Conservation (phyloP, 2,797 vertebrate species). For the Prunella strophiata region DNA sequence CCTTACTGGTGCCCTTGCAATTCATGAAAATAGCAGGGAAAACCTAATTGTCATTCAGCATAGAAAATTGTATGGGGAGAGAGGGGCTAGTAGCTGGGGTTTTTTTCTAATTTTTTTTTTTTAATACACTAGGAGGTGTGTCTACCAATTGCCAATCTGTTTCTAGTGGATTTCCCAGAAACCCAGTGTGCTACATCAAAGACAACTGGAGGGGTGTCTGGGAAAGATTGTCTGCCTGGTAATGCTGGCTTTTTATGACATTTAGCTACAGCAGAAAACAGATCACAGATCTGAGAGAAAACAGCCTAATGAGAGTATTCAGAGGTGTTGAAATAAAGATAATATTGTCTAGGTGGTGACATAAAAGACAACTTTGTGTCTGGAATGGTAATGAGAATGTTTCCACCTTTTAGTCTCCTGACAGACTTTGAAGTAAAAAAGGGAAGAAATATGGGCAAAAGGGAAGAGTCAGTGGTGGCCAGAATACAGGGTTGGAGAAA, state of each 20-base stretch:
- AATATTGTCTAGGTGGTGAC: constrained; percentile 50
- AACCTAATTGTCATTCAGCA: not conserved
- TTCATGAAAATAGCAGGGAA: not conserved
- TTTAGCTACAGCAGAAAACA: constrained; percentile 36
- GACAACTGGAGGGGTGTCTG: not conserved
- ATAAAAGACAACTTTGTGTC: constrained; percentile 53
- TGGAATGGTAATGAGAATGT: constrained; percentile 55
- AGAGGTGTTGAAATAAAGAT: constrained; percentile 58
- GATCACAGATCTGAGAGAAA: constrained; percentile 48
- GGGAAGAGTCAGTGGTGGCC: not conserved
- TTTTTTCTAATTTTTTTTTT: not conserved
- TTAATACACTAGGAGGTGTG: not conserved
- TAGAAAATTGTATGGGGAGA: not conserved
- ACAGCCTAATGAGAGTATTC: constrained; percentile 54
- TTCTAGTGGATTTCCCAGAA: not conserved
- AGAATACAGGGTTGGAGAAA: not conserved
- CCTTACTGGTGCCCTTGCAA: not conserved
- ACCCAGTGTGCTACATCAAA: not conserved
- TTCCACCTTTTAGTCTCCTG: constrained; percentile 1
- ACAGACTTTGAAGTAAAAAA: constrained; percentile 4
- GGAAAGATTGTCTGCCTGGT: not conserved
- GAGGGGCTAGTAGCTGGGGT: not conserved
- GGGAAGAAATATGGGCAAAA: not conserved
- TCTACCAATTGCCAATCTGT: not conserved
- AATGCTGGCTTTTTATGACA: not conserved